phyloP scores from a whole-genome alignment of 2,797 vertebrate species.

The Peromyscus nudipes region DNA sequence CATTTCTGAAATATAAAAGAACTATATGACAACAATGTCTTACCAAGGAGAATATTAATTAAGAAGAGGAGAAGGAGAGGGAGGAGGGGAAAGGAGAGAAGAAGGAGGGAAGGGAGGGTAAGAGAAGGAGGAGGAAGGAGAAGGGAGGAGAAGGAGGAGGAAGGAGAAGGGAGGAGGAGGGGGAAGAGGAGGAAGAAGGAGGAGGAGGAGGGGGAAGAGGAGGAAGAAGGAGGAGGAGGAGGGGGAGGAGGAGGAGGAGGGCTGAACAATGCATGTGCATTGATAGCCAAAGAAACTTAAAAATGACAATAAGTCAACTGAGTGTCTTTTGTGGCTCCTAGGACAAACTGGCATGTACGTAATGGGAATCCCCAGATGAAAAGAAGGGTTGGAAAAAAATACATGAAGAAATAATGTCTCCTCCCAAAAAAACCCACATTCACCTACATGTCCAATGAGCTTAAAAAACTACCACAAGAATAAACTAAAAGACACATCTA shows the following conservation, averaged over 20 bases:
- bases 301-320: background rate
- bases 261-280: background rate
- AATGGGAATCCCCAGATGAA: background rate
- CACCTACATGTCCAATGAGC: background rate
- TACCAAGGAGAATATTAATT: background rate
- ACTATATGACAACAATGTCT: background rate
- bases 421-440: background rate
- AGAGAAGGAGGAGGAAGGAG: background rate
- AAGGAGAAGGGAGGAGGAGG: background rate
- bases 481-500: background rate
- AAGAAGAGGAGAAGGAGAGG: background rate
- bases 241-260: too few relatives aligned
- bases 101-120: background rate
- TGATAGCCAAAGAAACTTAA: background rate
- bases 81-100: background rate
- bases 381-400: background rate
- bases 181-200: background rate
- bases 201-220: too few relatives aligned
- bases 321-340: too few relatives aligned
- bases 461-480: background rate
- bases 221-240: background rate
- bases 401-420: background rate
- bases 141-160: background rate
- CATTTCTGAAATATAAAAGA: conserved; percentile 13
- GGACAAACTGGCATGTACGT: background rate